Evolutionary conservation across 1,140 invertebrate species (phyloP), one percentile per base, ranked within the genome.

Genomic region (Papilio dardanus): DNA sequence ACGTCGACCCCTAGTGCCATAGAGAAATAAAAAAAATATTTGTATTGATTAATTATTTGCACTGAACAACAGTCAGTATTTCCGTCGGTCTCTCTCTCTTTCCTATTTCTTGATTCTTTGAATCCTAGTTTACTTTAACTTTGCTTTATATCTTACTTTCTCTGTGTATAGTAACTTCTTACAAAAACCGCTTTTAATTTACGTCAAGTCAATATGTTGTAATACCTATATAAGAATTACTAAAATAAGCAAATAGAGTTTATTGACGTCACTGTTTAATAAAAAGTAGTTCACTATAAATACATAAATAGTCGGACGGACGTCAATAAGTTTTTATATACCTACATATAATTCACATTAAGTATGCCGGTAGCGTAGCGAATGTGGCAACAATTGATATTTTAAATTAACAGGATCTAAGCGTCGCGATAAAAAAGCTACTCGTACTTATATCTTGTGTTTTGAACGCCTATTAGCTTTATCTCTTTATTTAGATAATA

Each of bases 401-500:
- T 62, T 62, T 62, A 62, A 62, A 62, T 62, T 28, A 62, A 62
- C 12, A 62, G 21, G 24, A 62, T 62, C 21, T 28, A 28, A 28
- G 24, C 54, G 21, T 62, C 24, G 10, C 1, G 28, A 28, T 14
- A 62, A 28, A 62, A 46, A 28, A 30, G 30, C 12, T 62, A 54
- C 2, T 50, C 10, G 33, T 33, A 33, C 3, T 37, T 37, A n/a
- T 46, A 62, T 62, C 54, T 62, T 62, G 24, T 62, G 12, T 62
- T 62, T 62, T 62, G 54, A 62, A 62, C 24, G 54, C 7, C 24
- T 62, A 62, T 30, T 62, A 28, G 14, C 10, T 28, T 62, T 62
- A 62, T 62, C 54, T 62, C 54, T 28, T 62, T 62, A 62, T 62
- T 62, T 30, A 58, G 24, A 62, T 62, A 62, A 62, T 24, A 54